Conservation (phyloP, 2,888 invertebrate genomes). For the Syrista parreyssii region DNA sequence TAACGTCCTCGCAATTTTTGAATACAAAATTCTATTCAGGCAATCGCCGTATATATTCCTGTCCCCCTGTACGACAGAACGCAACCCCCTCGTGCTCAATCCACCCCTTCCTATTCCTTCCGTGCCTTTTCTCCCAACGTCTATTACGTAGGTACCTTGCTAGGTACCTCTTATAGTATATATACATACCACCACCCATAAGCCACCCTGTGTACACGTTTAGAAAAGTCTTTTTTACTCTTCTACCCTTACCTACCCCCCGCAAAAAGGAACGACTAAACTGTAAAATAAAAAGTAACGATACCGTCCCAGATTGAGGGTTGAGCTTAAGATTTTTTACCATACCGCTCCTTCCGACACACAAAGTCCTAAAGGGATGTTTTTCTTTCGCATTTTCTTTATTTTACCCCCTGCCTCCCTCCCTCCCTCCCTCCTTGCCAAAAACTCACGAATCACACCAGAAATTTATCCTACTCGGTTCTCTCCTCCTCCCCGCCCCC, state of each 20-base stretch:
- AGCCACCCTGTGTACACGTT: background rate
- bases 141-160: background rate
- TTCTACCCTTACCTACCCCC: background rate
- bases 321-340: background rate
- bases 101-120: background rate
- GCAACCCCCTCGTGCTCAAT: background rate
- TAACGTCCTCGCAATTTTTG: slow-evolving; percentile 20
- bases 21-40: slow-evolving; percentile 22
- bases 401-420: background rate
- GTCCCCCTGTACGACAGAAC: background rate
- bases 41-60: background rate
- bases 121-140: background rate
- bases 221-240: background rate
- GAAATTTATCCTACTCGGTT: background rate
- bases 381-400: background rate
- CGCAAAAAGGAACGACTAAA: background rate
- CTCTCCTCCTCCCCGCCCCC: no score
- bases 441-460: background rate
- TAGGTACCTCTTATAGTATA: background rate
- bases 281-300: background rate
- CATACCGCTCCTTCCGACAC: background rate
- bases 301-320: background rate
- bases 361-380: background rate
- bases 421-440: background rate
- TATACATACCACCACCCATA: background rate